Evolutionary conservation across 2,797 vertebrate species (phyloP), one percentile per base, ranked within the genome.

Genomic region (Myotis findleyi): DNA sequence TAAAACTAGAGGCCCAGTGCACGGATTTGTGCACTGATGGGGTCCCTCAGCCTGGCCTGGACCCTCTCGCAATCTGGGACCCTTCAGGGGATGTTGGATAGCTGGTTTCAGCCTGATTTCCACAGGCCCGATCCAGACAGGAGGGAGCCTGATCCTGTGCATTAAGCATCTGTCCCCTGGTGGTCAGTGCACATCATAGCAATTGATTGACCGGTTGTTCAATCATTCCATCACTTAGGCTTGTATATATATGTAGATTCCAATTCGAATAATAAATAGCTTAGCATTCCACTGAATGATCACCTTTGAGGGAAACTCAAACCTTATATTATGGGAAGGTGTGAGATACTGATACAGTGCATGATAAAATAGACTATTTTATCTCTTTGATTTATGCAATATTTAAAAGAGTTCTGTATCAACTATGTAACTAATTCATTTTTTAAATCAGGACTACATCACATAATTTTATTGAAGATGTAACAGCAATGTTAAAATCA

Each of bases 401-500:
- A 68, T 80, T 84, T 93, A 12, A 16, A 81, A 36, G 16, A 87
- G 12, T 81, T 89, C 80, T 73, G 25, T 92, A 72, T 62, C 20
- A 13, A 20, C 7, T 87, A 30, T 64, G 3, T 41, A 94, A 55
- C 0, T 33, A 69, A 14, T 75, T 59, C 5, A 14, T 36, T 76
- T 53, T 77, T 68, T 36, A 36, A 36, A 98, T 97, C 30, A 30
- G 97, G 98, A 97, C 96, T 59, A 64, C 30, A 97, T 93, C 96
- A 98, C 53, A 0, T 95, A 96, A 97, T 73, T 98, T 98, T 98
- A 97, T 98, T 98, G 98, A 95, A 97, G 14, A 97, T 95, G 27
- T 98, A 98, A 98, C 97, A 98, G 95, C 95, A 97, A 98, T 95
- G 96, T 98, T 97, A 97, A 97, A 98, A 96, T 98, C 96, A 98